Base-by-base conservation (phyloP, 2,888 invertebrate genomes). In the Melieria omissa region DNA sequence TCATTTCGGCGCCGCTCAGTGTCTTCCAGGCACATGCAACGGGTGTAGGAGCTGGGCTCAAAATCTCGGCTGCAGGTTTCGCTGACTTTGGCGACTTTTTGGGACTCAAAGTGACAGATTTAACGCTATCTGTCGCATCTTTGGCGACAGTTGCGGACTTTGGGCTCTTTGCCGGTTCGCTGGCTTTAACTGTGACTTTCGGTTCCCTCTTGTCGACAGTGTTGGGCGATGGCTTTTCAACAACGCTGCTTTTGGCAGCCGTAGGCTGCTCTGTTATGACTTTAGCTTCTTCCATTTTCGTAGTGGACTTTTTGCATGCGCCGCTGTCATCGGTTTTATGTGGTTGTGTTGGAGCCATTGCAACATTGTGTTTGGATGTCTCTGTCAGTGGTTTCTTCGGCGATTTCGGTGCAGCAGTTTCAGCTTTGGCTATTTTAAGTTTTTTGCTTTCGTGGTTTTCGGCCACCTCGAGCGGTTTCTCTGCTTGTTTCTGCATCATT, bases 1-100 rank as follows among this genome's bases (percentile, higher is more conserved):
- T 75, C 64, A 78, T 72, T n/a, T 76, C 77, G 0, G 74, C 74
- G 6, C 73, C 79, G 41, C 75, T 78, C n/a, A 81, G 46, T 4
- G 75, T 74, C 62, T 79, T 77, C 81, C 81, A 81, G 6, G 76
- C 78, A 29, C 29, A 29, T 29, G 29, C 29, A 29, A 29, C 29
- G 5, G 74, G 77, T 57, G 61, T 5, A 8, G 64, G n/a, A 16
- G 74, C 71, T 42, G 75, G 49, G 14, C 29, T 62, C 54, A 54
- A 54, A 44, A 29, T 9, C 9, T 42, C 14, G 52, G 14, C 8
- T 47, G 45, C 4, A 14, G 5, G 8, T 14, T 14, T 45, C n/a
- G 52, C 5, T 10, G 9, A 55, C 16, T 67, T 16, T 44, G 52
- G 46, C 12, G 41, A 45, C 10, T 45, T 62, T 69, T 49, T 3